Evolutionary conservation across 2,113 vertebrate genomes (phyloP).

Genomic region (Centrocercus urophasianus): DNA sequence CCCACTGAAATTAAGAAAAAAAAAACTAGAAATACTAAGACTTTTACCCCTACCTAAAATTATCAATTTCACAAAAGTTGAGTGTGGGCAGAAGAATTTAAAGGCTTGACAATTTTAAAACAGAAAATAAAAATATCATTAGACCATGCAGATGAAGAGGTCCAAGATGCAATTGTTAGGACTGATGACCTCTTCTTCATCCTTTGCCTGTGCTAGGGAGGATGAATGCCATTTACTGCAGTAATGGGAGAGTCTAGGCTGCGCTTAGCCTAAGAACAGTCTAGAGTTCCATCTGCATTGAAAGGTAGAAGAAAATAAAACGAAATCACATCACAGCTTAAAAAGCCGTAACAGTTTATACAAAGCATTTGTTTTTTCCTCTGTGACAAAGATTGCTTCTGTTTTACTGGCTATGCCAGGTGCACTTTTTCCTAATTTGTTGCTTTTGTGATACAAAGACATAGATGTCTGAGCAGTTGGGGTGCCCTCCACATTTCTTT

Average conservation of each 20-base stretch:
- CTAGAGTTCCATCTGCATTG: background rate
- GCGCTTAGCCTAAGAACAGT: background rate
- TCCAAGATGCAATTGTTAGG: conserved; percentile 14
- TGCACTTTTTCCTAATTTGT: background rate
- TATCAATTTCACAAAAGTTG: background rate
- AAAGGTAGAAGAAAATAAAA: conserved; percentile 15
- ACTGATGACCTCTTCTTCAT: conserved; percentile 39
- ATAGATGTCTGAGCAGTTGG: background rate
- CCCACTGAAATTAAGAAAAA: background rate
- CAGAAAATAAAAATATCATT: conserved; percentile 40
- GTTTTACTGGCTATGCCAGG: background rate
- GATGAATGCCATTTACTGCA: conserved; percentile 17
- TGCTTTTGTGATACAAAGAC: background rate
- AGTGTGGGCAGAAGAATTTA: background rate
- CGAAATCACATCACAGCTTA: conserved; percentile 16
- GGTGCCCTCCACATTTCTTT: background rate
- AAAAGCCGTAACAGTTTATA: conserved; percentile 6
- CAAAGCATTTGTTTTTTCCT: background rate
- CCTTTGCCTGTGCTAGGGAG: background rate
- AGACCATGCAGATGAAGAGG: conserved; percentile 5
- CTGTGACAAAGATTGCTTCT: background rate
- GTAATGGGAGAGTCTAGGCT: conserved; percentile 26
- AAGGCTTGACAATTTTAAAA: conserved; percentile 43
- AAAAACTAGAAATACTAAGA: background rate
- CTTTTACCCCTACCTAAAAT: background rate